Percentiles rank a stretch among this genome's conserved stretches.
phyloP scores from a whole-genome alignment of 2,797 vertebrate genomes.

The Pteropus rufus region DNA sequence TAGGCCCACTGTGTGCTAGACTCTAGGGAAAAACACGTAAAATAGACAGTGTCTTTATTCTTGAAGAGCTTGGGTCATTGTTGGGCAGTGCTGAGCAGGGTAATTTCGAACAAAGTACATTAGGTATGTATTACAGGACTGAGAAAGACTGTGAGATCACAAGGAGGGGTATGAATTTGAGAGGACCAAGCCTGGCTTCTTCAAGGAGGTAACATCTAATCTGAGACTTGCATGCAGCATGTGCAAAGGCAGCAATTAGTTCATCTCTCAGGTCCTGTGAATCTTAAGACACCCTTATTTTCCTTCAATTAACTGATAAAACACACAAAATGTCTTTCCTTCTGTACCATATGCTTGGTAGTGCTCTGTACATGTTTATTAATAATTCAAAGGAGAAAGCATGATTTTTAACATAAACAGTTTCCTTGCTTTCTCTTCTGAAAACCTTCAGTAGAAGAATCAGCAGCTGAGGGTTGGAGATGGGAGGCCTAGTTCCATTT shows the following conservation, averaged over 20 bases:
- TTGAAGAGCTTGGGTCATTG: not conserved
- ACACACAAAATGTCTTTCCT: not conserved
- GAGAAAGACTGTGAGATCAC: not conserved
- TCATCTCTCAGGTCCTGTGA: not conserved
- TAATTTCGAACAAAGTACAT: not conserved
- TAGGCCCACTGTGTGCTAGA: not conserved
- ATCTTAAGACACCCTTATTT: not conserved
- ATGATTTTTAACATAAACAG: not conserved
- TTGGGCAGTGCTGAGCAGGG: not conserved
- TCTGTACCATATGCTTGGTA: not conserved
- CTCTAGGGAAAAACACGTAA: not conserved
- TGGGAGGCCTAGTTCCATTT: not conserved
- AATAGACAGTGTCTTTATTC: not conserved
- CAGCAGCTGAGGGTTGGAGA: not conserved
- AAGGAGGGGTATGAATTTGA: not conserved
- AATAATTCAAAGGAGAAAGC: not conserved
- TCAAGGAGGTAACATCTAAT: not conserved
- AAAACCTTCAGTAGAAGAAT: not conserved
- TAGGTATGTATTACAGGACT: not conserved
- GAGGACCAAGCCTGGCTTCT: not conserved
- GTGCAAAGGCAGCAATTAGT: not conserved
- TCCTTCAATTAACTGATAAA: not conserved
- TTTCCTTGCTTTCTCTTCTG: not conserved
- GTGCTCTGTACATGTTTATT: not conserved
- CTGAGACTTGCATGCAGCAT: not conserved